Evolutionary conservation across 2,888 invertebrate genomes (phyloP), one percentile per base, ranked within the genome.

Genomic region (Cephalotes varians): DNA sequence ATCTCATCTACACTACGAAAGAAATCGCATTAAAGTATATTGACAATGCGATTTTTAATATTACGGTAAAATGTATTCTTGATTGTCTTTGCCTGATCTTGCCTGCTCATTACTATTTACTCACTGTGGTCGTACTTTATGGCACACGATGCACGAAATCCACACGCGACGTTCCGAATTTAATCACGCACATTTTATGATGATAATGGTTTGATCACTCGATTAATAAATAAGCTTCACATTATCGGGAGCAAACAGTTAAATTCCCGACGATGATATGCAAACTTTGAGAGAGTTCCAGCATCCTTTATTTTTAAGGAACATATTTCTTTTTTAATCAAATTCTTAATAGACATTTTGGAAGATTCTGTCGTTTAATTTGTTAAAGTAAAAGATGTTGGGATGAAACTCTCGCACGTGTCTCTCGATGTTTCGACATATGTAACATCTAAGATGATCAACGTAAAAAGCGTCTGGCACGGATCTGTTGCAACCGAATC

Each of bases 401-500:
- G 15, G 21, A 10, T 25, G 34, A 58, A 79, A 84, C 85, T 84
- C 77, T 77, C 31, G 7, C 25, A 15, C 10, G 47, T 18, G 56
- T 7, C 58, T 71, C 15, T 82, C 60, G 51, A 58, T 80, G 79
- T 83, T 82, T 82, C 83, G 69, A 80, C 37, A 65, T 69, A 83
- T 44, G 34, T 83, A 80, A 73, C n/a, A n/a, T 82, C 54, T 49
- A 80, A 49, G n/a, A 65, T 88, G 85, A 87, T 71, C 83, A 86
- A 40, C 83, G 47, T 86, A 85, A 88, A 89, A 73, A 60, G 0
- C 79, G 51, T 72, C 82, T 88, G 90, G 90, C 90, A 90, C 90
- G 90, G 87, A 90, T 87, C 86, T 88, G 88, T 85, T 88, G 90
- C 90, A 88, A 88, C 82, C 86, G 85, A 89, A n/a, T n/a, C n/a